These are phyloP conservation scores for Rotaria magnacalcarata DNA, from an alignment of 2,888 invertebrate genomes.

Conservation along the genomic window DNA sequence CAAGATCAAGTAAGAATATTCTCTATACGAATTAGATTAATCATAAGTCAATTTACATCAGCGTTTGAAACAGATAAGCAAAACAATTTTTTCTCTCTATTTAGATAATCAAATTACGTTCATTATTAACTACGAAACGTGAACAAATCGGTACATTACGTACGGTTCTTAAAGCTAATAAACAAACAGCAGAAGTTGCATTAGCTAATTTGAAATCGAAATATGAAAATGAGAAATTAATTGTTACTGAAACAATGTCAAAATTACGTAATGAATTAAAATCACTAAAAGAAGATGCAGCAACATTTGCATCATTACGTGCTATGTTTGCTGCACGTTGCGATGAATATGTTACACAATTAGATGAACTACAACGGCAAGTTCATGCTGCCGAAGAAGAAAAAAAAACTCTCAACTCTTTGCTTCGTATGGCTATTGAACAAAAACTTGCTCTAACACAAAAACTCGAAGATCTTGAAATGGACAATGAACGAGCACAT, in stretches of 20 bases:
- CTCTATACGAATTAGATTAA: too few relatives aligned
- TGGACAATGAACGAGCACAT: slow-evolving; percentile 44
- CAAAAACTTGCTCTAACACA: slow-evolving; percentile 93
- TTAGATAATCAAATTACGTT: slow-evolving; percentile 49
- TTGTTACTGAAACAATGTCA: slow-evolving; percentile 94
- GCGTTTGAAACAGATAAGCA: too few relatives aligned
- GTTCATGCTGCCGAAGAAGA: slow-evolving; percentile 91
- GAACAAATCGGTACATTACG: slow-evolving; percentile 95
- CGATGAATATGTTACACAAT: slow-evolving; percentile 96
- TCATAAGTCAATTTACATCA: too few relatives aligned
- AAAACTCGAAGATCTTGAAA: slow-evolving; percentile 71
- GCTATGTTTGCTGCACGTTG: slow-evolving; percentile 98
- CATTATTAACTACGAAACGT: slow-evolving; percentile 81
- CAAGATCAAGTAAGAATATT: slow-evolving; percentile 70
- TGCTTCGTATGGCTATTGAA: slow-evolving; percentile 90
- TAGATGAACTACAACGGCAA: slow-evolving; percentile 88
- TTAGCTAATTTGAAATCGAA: slow-evolving; percentile 94
- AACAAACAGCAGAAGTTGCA: slow-evolving; percentile 94
- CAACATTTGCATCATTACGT: slow-evolving; percentile 87
- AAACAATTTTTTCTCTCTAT: background rate
- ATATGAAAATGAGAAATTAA: slow-evolving; percentile 94
- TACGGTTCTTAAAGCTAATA: slow-evolving; percentile 95
- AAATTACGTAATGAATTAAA: slow-evolving; percentile 89
- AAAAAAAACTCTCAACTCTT: slow-evolving; percentile 93
- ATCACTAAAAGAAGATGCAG: slow-evolving; percentile 93